Evolutionary conservation across 37 sponge, comb jelly and placozoan genomes (phyloP), one percentile per base, ranked within the genome.

Genomic region (Hormiphora californensis): DNA sequence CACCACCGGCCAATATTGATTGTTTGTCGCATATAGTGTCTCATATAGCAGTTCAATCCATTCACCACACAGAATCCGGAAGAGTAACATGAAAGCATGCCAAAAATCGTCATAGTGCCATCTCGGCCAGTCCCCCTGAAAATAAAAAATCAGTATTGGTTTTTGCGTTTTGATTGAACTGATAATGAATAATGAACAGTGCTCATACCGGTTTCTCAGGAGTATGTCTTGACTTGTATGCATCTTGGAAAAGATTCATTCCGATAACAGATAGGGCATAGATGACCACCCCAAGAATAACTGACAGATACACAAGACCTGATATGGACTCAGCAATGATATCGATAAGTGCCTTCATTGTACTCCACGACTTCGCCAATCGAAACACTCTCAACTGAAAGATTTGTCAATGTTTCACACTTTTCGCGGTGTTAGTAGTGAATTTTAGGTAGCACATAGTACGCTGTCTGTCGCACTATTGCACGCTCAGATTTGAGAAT

Each of bases 1-100:
- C 1, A 55, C 32, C 25, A 73, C 81, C 21, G 81, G 81, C 81
- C 81, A 73, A 19, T 32, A 46, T 0, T 43, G 5, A 21, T 36
- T 36, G 1, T 73, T 33, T 7, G 81, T 73, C 1, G 81, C 81
- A 39, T 73, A n/a, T 23, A 88, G 35, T 35, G 88, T 78, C 44
- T 88, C 81, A n/a, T 88, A 73, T 5, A 88, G 85, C 12, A 54
- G 88, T 40, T 69, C 78, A 19, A 88, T 54, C 88, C 88, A 88
- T 37, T 88, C 88, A 31, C 88, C 88, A 40, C 88, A 88, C 33
- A 88, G 85, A n/a, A 88, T 78, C n/a, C 78, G 8, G 59, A 88
- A 88, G 81, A 88, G 44, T 11, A 69, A 21, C 38, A 88, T 34
- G 59, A 69, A 68, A 21, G 88, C 85, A 38, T 88, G 85, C 27